Evolutionary conservation across 2,797 vertebrate genomes (phyloP), one percentile per base, ranked within the genome.

Genomic region (Melopsittacus undulatus): DNA sequence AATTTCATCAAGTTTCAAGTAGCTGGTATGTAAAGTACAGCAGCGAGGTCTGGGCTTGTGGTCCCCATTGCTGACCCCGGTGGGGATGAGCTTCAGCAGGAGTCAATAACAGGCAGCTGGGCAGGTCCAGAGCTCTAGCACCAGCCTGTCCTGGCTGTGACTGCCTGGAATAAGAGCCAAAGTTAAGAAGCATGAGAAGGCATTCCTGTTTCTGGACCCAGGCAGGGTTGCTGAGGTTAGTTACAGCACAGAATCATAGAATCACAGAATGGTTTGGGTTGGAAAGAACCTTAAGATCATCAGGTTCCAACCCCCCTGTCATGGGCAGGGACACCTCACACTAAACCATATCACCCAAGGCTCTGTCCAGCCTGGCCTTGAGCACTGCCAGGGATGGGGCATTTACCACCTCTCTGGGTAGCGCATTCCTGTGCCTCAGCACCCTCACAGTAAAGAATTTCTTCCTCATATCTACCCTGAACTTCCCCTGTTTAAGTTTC

Each of bases 1-100:
- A n/a, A n/a, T n/a, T n/a, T n/a, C n/a, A n/a, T n/a, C n/a, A n/a
- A n/a, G n/a, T n/a, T n/a, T n/a, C n/a, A n/a, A 54, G 30, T 32
- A 52, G 23, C 34, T 42, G 52, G 30, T 42, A 12, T 9, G 34
- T 32, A 6, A 70, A 59, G 56, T 36, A 32, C 30, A 52, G 26
- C 43, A 51, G 49, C 0, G 0, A 69, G 30, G 19, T 51, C 69
- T 63, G 26, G 48, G n/a, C n/a, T 83, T 1, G 0, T 0, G 1
- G 13, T 21, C 8, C 57, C 57, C 1, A 0, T 26, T 29, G 15
- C n/a, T 46, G 51, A 46, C 21, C 32, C 5, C 0, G 0, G 13
- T 42, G 11, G 7, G 10, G 26, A 11, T 52, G 45, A 46, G 30
- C 26, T 29, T 20, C 26, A 42, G 45, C 46, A 66, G n/a, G 54